Percentiles rank a stretch among this genome's conserved stretches.
These are phyloP conservation scores for Clostera curtula DNA, from an alignment of 2,888 invertebrate species.

Conservation along the genomic window DNA sequence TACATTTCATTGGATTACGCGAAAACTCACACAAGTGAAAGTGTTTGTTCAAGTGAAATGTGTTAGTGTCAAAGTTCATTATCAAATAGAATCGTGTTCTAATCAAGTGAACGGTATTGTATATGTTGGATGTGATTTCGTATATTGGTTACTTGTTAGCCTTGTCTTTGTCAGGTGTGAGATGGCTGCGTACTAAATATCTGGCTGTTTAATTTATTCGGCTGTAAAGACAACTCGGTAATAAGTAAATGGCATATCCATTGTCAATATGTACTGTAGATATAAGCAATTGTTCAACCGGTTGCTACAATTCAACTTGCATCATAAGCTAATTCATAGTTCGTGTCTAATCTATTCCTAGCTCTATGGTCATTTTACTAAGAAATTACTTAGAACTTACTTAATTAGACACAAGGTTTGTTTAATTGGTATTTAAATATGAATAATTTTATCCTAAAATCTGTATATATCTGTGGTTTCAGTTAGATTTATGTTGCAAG, in stretches of 20 bases:
- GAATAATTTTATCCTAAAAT: too few relatives aligned
- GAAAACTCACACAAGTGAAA: slow-evolving; percentile 12
- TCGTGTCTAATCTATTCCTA: slow-evolving; percentile 37
- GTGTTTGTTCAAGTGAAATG: slow-evolving; percentile 30
- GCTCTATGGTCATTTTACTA: slow-evolving; percentile 10
- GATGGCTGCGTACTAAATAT: slow-evolving; percentile 42
- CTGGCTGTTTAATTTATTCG: slow-evolving; percentile 50
- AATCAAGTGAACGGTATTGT: slow-evolving; percentile 55
- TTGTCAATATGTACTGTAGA: slow-evolving; percentile 31
- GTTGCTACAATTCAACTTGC: slow-evolving; percentile 24
- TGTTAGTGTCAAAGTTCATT: slow-evolving; percentile 52
- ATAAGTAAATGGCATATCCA: slow-evolving; percentile 48
- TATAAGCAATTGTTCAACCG: slow-evolving; percentile 11
- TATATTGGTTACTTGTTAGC: slow-evolving; percentile 51
- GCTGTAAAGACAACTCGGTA: slow-evolving; percentile 46
- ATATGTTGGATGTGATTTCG: slow-evolving; percentile 45
- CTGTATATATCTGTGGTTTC: too few relatives aligned
- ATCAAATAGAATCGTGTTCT: slow-evolving; percentile 39
- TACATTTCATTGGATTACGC: slow-evolving; percentile 6
- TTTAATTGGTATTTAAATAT: background rate
- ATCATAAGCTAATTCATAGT: slow-evolving; percentile 22
- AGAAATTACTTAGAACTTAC: slow-evolving; percentile 5
- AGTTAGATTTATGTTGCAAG: too few relatives aligned
- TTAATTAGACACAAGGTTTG: background rate
- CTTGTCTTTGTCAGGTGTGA: slow-evolving; percentile 44